phyloP scores from a whole-genome alignment of 2,797 vertebrate genomes.

The Adelosebastes latens region DNA sequence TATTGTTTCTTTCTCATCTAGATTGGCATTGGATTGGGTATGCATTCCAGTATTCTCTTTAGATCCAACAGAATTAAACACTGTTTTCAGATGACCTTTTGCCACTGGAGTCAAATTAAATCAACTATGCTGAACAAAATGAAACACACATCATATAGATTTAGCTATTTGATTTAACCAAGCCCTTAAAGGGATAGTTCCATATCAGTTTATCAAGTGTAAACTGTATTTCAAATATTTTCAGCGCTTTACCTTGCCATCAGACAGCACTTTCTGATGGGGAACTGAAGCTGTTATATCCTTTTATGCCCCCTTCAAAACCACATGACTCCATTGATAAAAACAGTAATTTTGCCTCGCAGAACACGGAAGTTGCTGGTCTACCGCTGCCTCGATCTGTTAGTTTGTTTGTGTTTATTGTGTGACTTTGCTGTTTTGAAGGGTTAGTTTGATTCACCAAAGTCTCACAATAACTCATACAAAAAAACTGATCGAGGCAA shows the following conservation, averaged over 20 bases:
- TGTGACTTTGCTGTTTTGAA: too few species aligned
- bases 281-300: neutral
- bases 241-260: neutral
- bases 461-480: neutral
- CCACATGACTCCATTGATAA: neutral
- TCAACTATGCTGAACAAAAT: constrained; percentile 4
- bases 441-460: too few species aligned
- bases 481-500: neutral
- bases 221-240: neutral
- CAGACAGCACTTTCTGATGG: too few species aligned
- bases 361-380: too few species aligned
- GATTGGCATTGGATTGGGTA: neutral
- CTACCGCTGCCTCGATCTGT: too few species aligned
- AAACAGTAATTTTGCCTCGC: too few species aligned
- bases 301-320: neutral
- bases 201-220: neutral
- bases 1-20: neutral
- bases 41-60: neutral
- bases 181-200: neutral
- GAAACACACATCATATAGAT: neutral
- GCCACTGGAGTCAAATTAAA: neutral
- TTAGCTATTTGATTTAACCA: neutral
- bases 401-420: too few species aligned
- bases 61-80: neutral
- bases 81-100: neutral